These are phyloP conservation scores for Peromyscus californicus DNA, from an alignment of 2,113 vertebrate species.

Conservation along the genomic window DNA sequence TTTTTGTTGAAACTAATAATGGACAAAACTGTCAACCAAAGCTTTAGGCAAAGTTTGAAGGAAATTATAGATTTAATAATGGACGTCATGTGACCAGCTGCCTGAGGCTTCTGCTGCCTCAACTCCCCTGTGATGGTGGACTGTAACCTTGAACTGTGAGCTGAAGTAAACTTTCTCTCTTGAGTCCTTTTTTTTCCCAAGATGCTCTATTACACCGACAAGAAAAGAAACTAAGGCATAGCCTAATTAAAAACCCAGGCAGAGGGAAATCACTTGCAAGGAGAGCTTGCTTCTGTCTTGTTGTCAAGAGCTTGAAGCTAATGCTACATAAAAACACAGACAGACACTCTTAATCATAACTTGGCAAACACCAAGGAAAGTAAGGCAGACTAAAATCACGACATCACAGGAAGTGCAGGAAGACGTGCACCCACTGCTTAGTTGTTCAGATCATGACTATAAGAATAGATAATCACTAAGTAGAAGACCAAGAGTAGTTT, in stretches of 20 bases:
- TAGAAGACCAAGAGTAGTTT: too few relatives aligned
- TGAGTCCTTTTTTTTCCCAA: neutral
- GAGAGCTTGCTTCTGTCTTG: neutral
- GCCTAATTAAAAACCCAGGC: neutral
- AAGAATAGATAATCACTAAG: neutral
- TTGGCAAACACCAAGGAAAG: constrained; percentile 6
- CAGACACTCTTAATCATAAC: neutral
- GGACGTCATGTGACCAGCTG: neutral
- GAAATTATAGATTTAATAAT: neutral
- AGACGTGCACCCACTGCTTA: neutral
- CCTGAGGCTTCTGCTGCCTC: neutral
- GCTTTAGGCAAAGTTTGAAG: neutral
- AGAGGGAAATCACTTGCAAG: neutral
- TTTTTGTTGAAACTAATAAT: constrained; percentile 1
- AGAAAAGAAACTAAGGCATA: neutral
- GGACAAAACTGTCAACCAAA: neutral
- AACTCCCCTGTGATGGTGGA: too few relatives aligned
- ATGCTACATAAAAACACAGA: neutral
- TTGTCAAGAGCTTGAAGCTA: neutral
- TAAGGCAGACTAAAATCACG: neutral
- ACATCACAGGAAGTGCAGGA: neutral
- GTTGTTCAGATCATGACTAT: neutral
- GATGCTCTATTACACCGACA: neutral
- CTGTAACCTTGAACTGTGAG: neutral
- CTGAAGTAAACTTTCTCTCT: neutral